Evolutionary conservation across 1,140 invertebrate species (phyloP), one percentile per base, ranked within the genome.

Genomic region (Plectus sambesii): DNA sequence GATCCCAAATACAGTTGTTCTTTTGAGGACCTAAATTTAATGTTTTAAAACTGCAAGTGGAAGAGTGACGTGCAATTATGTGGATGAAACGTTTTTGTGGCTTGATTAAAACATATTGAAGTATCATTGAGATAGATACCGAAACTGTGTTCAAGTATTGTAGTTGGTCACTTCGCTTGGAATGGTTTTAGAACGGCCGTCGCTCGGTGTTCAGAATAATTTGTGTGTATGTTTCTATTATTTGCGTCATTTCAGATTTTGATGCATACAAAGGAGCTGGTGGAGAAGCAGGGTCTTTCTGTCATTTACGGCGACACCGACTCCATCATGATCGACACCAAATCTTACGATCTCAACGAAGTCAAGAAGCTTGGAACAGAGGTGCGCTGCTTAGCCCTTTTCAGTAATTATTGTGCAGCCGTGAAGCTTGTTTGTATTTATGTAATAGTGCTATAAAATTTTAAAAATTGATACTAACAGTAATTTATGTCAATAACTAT

Each of bases 251-350:
- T n/a, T 15, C 9, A 73, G 69, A 73, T 75, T 65, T 58, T 76
- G 17, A 64, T 72, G 62, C 66, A 74, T 42, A 75, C 74, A 8
- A 74, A 72, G 72, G 81, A 83, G 62, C 71, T 92, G 15, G 89
- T 96, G 0, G 73, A 79, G 63, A 83, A 82, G 39, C 70, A 74
- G 59, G 70, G 70, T 59, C 53, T 49, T 22, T 38, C 47, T 15
- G 64, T 67, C 6, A 88, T 99, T 52, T 99, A 99, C 69, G 94
- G 94, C 22, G 94, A 99, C 69, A 99, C 94, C 0, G 94, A 99
- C 75, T 97, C 90, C 42, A 82, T 99, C 39, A 99, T 99, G 94
- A 89, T 98, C 27, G 94, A 97, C 62, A 90, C 88, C 2, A 89
- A 92, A 67, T 81, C 79, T 58, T 74, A 78, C 9, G 85, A 96